phyloP scores from a whole-genome alignment of 2,797 vertebrate genomes.

The Alca torda region DNA sequence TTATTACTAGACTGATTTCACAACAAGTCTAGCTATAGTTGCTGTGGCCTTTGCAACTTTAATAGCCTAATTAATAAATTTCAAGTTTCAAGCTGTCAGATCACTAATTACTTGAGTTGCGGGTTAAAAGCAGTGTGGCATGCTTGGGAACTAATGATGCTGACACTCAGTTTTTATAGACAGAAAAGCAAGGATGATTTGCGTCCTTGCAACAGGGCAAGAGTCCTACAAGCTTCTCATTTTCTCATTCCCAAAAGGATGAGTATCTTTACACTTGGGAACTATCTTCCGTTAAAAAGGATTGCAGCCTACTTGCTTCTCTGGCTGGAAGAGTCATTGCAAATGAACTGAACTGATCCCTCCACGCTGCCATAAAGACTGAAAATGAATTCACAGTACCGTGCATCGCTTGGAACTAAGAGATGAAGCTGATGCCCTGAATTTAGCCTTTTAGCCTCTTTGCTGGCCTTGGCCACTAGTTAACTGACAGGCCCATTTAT shows the following conservation, averaged over 20 bases:
- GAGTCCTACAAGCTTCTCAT: not conserved
- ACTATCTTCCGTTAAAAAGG: not conserved
- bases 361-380: not conserved
- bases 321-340: not conserved
- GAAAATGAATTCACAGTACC: not conserved
- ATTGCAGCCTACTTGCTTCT: not conserved
- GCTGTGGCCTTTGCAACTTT: slow-evolving; percentile 53
- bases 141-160: slow-evolving; percentile 8
- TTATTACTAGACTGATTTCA: slow-evolving; percentile 41
- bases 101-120: slow-evolving; percentile 54
- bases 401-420: not conserved
- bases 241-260: not conserved
- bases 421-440: not conserved
- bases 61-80: slow-evolving; percentile 66
- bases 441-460: not conserved
- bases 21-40: not conserved
- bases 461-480: not conserved
- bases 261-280: not conserved
- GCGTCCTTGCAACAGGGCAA: not conserved
- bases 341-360: not conserved
- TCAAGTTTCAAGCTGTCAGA: slow-evolving; percentile 50
- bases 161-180: slow-evolving; percentile 23
- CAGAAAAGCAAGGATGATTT: slow-evolving; percentile 29
- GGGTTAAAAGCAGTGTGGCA: slow-evolving; percentile 46
- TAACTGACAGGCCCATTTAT: not conserved